Percentiles rank a stretch among this genome's conserved stretches.
phyloP scores from a whole-genome alignment of 1,140 invertebrate species.

The Drosophila funebris region DNA sequence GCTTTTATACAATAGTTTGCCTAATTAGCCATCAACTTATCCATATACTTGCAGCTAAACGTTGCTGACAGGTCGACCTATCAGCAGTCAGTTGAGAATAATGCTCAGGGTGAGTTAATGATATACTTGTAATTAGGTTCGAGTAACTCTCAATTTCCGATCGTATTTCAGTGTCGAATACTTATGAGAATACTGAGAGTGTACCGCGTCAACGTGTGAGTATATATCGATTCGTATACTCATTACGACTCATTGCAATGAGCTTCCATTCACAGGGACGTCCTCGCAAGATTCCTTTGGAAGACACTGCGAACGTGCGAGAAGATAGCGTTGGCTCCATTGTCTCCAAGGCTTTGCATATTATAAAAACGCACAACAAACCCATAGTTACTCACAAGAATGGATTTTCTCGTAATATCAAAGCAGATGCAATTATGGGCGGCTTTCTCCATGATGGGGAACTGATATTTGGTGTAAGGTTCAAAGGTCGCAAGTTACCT shows the following conservation, averaged over 20 bases:
- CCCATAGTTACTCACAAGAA: background rate
- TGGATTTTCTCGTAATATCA: constrained; percentile 12
- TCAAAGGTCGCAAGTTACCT: constrained; percentile 21
- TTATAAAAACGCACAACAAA: background rate
- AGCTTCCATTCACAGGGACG: background rate
- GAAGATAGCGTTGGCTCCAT: background rate
- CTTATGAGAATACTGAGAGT: background rate
- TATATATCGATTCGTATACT: background rate
- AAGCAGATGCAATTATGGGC: constrained; percentile 1
- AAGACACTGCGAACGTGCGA: accelerated
- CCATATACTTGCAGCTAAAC: no score
- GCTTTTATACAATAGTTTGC: no score
- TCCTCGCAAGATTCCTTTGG: background rate
- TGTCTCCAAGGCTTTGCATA: background rate
- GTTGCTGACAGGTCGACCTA: no score
- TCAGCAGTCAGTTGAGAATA: no score
- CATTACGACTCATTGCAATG: background rate
- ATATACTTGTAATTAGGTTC: no score
- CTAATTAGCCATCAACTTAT: no score
- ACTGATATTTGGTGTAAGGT: background rate
- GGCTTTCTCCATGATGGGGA: background rate
- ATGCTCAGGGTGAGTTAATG: no score
- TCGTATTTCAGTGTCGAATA: no score
- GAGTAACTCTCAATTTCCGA: no score
- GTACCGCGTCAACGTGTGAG: constrained; percentile 9